Evolutionary conservation across 1,140 invertebrate genomes (phyloP).

Genomic region (Brachionus rubens): DNA sequence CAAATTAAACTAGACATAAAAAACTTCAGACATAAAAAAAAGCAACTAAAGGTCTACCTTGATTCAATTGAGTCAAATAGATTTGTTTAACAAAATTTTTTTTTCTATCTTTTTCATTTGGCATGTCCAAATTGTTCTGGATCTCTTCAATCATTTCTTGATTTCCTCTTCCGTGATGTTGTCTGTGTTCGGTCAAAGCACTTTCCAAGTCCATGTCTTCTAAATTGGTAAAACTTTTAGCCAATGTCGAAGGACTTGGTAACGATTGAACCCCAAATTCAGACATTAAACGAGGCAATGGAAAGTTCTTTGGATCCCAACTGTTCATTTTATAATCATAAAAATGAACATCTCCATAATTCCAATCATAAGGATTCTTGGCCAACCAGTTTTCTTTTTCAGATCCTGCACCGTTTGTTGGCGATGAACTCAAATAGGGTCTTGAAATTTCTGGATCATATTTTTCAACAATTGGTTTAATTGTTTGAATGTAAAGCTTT

Average conservation of each 20-base stretch:
- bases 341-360: conserved; percentile 89
- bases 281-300: conserved; percentile 78
- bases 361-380: conserved; percentile 70
- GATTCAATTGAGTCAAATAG: conserved; percentile 40
- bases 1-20: neutral
- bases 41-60: no score
- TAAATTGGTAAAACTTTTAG: conserved; percentile 55
- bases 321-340: conserved; percentile 80
- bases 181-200: conserved; percentile 69
- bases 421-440: conserved; percentile 79
- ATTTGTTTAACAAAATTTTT: conserved; percentile 24
- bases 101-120: neutral
- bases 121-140: conserved; percentile 49
- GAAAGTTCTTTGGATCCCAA: conserved; percentile 75
- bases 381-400: conserved; percentile 71
- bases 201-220: conserved; percentile 68
- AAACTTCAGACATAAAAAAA: no score
- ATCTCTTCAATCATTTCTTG: conserved; percentile 53
- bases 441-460: conserved; percentile 65
- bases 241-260: conserved; percentile 69
- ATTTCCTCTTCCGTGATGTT: conserved; percentile 76
- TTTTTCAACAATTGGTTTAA: conserved; percentile 67
- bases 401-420: conserved; percentile 79
- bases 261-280: conserved; percentile 92
- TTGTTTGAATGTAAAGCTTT: conserved; percentile 76